Evolutionary conservation across 2,797 vertebrate species (phyloP).

Genomic region (Etheostoma nigrum): DNA sequence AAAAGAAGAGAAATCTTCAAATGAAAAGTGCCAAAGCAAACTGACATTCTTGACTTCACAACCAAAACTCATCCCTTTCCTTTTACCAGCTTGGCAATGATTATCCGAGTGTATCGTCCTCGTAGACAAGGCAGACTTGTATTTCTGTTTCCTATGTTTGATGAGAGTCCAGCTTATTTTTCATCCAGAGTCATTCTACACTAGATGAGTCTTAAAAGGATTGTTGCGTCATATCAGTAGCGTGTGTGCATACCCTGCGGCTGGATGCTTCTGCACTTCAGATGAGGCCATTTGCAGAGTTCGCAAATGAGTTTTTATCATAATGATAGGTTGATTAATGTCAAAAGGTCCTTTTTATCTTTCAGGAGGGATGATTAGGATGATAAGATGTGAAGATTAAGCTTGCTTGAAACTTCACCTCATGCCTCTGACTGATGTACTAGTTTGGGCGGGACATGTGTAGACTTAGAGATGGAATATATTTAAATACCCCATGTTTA

Average conservation of each 20-base stretch:
- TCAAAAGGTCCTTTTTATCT: slow-evolving; percentile 7
- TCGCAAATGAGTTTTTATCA: slow-evolving; percentile 17
- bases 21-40: slow-evolving; percentile 71
- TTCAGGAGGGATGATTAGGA: slow-evolving; percentile 5
- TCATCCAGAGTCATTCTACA: slow-evolving; percentile 35
- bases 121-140: slow-evolving; percentile 58
- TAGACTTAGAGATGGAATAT: slow-evolving; percentile 33
- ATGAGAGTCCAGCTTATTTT: slow-evolving; percentile 51
- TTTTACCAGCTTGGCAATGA: slow-evolving; percentile 60
- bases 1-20: slow-evolving; percentile 62
- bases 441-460: slow-evolving; percentile 24
- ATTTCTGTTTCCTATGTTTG: slow-evolving; percentile 29
- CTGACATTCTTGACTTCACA: slow-evolving; percentile 63
- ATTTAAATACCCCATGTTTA: slow-evolving; percentile 50
- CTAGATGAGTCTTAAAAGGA: slow-evolving; percentile 75
- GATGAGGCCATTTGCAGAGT: slow-evolving; percentile 41
- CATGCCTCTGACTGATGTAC: slow-evolving; percentile 13
- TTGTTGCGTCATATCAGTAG: slow-evolving; percentile 65
- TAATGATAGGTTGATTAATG: slow-evolving; percentile 23
- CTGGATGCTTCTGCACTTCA: slow-evolving; percentile 48
- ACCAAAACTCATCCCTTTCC: slow-evolving; percentile 33
- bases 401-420: slow-evolving; percentile 16
- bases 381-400: slow-evolving; percentile 17
- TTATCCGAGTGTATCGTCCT: slow-evolving; percentile 54
- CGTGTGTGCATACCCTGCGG: slow-evolving; percentile 47